Percentiles rank a stretch among this genome's conserved stretches.
Conservation (phyloP, 2,113 vertebrate genomes). For the Gavialis gangeticus region DNA sequence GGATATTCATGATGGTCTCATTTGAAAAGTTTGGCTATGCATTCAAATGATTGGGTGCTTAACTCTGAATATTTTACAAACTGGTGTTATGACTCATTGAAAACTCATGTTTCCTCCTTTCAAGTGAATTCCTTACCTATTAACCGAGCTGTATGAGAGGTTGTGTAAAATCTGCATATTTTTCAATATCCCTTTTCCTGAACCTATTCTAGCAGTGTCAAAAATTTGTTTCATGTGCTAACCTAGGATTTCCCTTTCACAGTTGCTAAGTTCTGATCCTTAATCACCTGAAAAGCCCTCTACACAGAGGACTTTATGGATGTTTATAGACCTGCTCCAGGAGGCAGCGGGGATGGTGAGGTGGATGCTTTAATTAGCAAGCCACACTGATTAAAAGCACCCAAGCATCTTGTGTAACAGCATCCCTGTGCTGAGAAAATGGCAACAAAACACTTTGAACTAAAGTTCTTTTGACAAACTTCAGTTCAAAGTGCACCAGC, state of each 20-base stretch:
- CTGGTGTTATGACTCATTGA: accelerated
- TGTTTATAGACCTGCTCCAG: not conserved
- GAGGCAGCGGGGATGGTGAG: no score
- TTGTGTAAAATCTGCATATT: not conserved
- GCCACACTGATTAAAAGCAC: no score
- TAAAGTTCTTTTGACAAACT: no score
- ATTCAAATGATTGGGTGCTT: not conserved
- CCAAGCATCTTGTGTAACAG: no score
- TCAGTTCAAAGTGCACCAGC: no score
- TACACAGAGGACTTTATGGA: not conserved
- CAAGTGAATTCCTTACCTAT: accelerated
- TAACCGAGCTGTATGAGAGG: not conserved
- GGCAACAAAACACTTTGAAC: no score
- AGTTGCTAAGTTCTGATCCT: not conserved
- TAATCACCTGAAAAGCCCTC: not conserved
- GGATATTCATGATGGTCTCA: not conserved
- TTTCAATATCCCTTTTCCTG: not conserved
- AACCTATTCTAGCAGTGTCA: not conserved
- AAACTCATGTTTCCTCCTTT: not conserved
- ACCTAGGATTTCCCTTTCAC: not conserved
- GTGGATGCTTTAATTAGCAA: no score
- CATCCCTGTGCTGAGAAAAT: no score
- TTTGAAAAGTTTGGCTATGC: not conserved
- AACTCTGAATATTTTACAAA: not conserved
- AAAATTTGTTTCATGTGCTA: not conserved